These are phyloP conservation scores for Drosophila insularis DNA, from an alignment of 1,140 invertebrate species.

Conservation along the genomic window DNA sequence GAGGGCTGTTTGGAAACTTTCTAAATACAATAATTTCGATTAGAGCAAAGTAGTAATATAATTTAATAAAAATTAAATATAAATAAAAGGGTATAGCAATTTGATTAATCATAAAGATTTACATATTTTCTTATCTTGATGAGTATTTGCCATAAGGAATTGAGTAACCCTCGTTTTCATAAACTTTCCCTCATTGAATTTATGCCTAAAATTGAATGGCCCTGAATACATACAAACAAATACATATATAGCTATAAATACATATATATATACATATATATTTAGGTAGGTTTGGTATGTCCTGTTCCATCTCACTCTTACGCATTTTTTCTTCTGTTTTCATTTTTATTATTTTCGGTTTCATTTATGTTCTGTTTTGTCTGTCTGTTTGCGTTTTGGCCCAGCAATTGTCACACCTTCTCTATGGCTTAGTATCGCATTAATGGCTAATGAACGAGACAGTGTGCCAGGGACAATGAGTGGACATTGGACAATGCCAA, in stretches of 20 bases:
- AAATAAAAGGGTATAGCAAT: too few species aligned
- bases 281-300: not conserved
- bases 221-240: not conserved
- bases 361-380: not conserved
- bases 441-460: constrained; percentile 71
- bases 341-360: constrained; percentile 5
- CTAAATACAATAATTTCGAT: too few species aligned
- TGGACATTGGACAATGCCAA: constrained; percentile 40
- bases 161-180: not conserved
- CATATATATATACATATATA: not conserved
- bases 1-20: too few species aligned
- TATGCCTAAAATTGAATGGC: not conserved
- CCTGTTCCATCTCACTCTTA: not conserved
- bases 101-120: too few species aligned
- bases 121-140: too few species aligned
- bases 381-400: constrained; percentile 14
- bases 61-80: too few species aligned
- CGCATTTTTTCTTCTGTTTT: not conserved
- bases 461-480: constrained; percentile 46
- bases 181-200: not conserved
- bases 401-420: constrained; percentile 71
- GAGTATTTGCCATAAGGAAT: not conserved
- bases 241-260: too few species aligned
- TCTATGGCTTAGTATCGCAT: constrained; percentile 51
- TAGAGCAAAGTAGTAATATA: too few species aligned